Percentiles rank a stretch among this genome's conserved stretches.
Conservation (phyloP, 2,888 invertebrate species). For the Yponomeuta evonymella region DNA sequence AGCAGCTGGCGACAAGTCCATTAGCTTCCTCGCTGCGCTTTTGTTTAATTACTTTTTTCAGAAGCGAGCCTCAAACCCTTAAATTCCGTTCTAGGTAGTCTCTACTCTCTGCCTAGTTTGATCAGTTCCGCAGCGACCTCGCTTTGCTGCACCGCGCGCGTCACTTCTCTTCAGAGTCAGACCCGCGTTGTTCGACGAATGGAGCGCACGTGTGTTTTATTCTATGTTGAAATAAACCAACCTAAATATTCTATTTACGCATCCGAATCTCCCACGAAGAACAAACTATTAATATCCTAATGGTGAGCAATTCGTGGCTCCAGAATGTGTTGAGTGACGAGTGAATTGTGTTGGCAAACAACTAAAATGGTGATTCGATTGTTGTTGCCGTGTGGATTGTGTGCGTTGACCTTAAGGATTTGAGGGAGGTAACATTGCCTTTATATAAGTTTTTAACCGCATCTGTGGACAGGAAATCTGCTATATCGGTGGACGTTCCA, state of each 20-base stretch:
- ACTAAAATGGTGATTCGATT: conserved; percentile 5
- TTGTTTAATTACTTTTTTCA: not conserved
- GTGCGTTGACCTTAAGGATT: conserved; percentile 4
- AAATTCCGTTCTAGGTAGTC: conserved; percentile 5
- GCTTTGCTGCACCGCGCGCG: not conserved
- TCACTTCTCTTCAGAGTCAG: not conserved
- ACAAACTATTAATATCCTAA: conserved; percentile 5
- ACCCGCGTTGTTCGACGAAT: not conserved
- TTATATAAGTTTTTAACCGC: not conserved
- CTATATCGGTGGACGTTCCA: no score
- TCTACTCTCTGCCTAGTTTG: not conserved
- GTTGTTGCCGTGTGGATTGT: conserved; percentile 5
- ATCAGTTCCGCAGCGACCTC: conserved; percentile 10
- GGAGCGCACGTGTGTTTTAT: conserved; percentile 7
- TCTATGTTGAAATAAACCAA: not conserved
- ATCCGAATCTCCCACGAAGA: conserved; percentile 43
- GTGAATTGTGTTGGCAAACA: conserved; percentile 10
- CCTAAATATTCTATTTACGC: conserved; percentile 20
- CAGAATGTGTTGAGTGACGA: conserved; percentile 6
- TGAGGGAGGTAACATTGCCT: conserved; percentile 2
- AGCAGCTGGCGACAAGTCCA: not conserved
- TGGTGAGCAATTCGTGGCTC: not conserved
- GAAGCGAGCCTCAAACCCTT: not conserved
- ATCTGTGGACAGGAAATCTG: no score
- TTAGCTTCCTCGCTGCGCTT: not conserved